Evolutionary conservation across 2,113 vertebrate genomes (phyloP), one percentile per base, ranked within the genome.

Genomic region (Scalopus aquaticus): DNA sequence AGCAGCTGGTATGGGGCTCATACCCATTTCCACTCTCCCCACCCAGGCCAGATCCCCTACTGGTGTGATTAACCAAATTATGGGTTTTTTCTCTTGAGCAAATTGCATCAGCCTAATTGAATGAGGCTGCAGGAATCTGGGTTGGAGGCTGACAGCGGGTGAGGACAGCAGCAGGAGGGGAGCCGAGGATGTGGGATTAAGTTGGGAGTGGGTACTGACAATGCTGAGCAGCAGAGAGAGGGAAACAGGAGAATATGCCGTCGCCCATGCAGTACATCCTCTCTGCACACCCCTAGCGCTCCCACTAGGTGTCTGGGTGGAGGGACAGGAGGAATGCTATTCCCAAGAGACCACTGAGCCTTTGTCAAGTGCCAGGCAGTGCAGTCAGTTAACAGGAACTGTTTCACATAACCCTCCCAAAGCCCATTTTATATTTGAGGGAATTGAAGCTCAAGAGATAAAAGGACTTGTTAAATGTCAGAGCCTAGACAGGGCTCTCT

Each of bases 41-140:
- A 76, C 51, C 16, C 1, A 11, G 65, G 44, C 83, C 94, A 93
- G 95, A 96, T 69, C 76, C 72, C 82, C 79, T 93, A 64, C 89
- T 96, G 87, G 96, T 95, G 91, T 96, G 96, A 96, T 89, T 95
- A 95, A 96, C 76, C 72, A 96, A 73, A 97, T 97, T 95, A 97
- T 11, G 42, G 49, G 42, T 80, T 96, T 94, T 93, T 93, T 94
- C 90, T 95, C 88, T 92, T 90, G 60, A 97, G 91, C 67, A 95
- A 96, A 97, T 93, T 97, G 93, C 95, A 87, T 84, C 1, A 42
- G 88, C 49, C 82, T 96, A 97, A 97, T 94, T 96, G 94, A 97
- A 97, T 91, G 88, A 96, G 65, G 79, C 94, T 83, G 79, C 42
- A 90, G 91, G 74, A 95, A 92, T 94, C 91, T 39, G 79, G 80